These are phyloP conservation scores for Lycocerus yunnanus DNA, from an alignment of 2,888 invertebrate genomes.

Conservation along the genomic window DNA sequence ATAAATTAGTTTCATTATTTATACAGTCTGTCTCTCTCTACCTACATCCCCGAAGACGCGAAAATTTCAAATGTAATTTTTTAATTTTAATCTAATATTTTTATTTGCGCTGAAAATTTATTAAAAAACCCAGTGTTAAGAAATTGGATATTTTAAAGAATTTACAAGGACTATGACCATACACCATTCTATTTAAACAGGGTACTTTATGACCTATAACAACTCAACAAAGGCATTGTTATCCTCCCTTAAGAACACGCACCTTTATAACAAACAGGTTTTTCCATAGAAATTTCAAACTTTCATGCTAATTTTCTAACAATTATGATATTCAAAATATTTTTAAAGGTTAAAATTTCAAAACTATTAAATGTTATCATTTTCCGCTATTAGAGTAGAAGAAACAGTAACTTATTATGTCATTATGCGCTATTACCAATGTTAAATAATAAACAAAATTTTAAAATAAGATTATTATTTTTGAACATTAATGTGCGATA, in stretches of 20 bases:
- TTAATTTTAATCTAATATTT: no score
- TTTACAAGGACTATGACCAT: neutral
- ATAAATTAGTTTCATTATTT: no score
- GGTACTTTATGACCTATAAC: neutral
- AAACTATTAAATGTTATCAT: neutral
- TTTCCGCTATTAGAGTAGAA: neutral
- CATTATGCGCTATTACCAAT: neutral
- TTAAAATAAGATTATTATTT: neutral
- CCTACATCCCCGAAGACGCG: no score
- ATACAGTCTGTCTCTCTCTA: no score
- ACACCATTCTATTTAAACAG: neutral
- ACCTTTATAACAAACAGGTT: neutral
- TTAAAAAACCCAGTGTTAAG: no score
- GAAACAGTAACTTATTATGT: neutral
- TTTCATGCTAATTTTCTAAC: neutral
- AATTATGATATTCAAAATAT: neutral
- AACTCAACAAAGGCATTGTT: neutral
- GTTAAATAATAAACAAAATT: neutral
- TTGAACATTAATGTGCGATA: neutral
- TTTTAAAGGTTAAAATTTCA: neutral
- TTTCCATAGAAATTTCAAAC: neutral
- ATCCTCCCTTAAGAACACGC: neutral
- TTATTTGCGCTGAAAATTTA: no score
- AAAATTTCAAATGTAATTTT: no score
- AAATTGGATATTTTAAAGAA: no score